phyloP scores from a whole-genome alignment of 2,888 invertebrate genomes.

The Pristionchus entomophagus region DNA sequence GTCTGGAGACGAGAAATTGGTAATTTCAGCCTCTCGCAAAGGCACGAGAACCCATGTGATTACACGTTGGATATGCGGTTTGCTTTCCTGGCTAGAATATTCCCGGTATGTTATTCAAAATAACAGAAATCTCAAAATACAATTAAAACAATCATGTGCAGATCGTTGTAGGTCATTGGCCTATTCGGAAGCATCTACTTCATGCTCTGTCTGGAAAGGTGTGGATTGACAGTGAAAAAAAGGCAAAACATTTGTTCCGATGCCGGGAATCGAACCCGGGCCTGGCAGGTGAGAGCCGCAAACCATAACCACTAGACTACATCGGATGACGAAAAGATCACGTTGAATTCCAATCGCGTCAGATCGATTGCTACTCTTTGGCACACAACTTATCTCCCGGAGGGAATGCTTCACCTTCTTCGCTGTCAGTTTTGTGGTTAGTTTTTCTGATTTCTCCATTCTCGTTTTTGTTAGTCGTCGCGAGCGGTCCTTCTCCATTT shows the following conservation, averaged over 20 bases:
- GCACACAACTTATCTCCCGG: neutral
- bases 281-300: constrained; percentile 46
- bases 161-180: neutral
- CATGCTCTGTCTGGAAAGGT: constrained; percentile 25
- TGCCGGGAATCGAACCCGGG: constrained; percentile 60
- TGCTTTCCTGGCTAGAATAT: constrained; percentile 7
- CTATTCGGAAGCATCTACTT: constrained; percentile 30
- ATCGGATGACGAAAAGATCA: neutral
- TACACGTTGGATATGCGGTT: neutral
- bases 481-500: no score
- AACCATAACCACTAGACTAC: constrained; percentile 39
- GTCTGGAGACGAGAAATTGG: neutral
- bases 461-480: no score
- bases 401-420: neutral
- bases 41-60: neutral
- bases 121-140: neutral
- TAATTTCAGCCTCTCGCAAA: constrained; percentile 1
- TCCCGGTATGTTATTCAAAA: neutral
- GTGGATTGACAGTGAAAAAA: neutral
- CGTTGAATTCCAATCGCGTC: neutral
- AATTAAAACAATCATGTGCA: neutral
- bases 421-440: neutral
- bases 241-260: constrained; percentile 47
- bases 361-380: neutral
- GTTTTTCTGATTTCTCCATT: neutral